Evolutionary conservation across 2,888 invertebrate genomes (phyloP), one percentile per base, ranked within the genome.

Genomic region (Labia minor): DNA sequence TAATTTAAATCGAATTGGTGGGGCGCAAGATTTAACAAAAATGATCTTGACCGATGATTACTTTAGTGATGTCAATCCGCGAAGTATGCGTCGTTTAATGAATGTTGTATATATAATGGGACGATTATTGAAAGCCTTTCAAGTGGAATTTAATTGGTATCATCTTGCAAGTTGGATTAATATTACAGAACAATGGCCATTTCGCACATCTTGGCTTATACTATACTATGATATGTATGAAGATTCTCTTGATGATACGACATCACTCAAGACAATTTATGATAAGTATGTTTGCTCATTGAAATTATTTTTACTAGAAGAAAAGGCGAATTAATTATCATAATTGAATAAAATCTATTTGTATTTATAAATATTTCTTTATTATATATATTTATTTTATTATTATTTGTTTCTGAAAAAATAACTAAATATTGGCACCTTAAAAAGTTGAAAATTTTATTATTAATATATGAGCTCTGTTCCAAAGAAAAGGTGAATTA

Each of bases 111-210:
- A 96, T 74, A 89, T 97, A 66, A 96, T 76, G 93, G 95, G 95
- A 70, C 90, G 98, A 67, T 83, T 99, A 71, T 82, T 99, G 72
- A 92, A 98, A 83, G 95, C 98, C 75, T 97, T 98, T 84, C 95
- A 96, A 81, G 92, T 99, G 72, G 98, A 99, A 77, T 99, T 99
- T 81, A 95, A 94, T 79, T 99, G 98, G 98, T 94, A 96, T 79
- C 90, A 95, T 73, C 83, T 99, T 73, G 96, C 96, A 69, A 92
- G 94, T 68, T 98, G 98, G 98, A 92, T 98, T 72, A 97, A 98
- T 79, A 86, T 99, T 67, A 95, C 97, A 0, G 99, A 99, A 76
- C 98, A 98, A 77, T 99, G 98, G 98, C 98, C 98, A 0, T 92
- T 95, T 79, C 84, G 97, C 67, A 92, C 96, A 21, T 96, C 97